Conservation (phyloP, 2,113 vertebrate genomes). For the Elaphurus davidianus region DNA sequence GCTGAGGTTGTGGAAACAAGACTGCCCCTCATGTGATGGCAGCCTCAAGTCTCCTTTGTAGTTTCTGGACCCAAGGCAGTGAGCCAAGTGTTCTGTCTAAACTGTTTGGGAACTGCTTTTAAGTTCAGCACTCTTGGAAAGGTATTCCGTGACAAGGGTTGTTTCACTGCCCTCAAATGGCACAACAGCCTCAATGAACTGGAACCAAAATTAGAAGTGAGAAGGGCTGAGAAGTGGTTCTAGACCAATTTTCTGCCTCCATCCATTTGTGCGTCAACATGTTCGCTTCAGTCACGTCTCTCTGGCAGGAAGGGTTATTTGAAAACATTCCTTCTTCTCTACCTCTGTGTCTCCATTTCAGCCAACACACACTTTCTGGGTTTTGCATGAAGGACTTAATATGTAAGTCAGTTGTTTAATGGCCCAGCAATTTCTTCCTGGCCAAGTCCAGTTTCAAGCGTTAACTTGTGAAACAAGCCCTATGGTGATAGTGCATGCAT, state of each 20-base stretch:
- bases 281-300: neutral
- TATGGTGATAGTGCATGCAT: neutral
- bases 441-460: slow-evolving; percentile 33
- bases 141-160: slow-evolving; percentile 19
- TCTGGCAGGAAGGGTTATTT: neutral
- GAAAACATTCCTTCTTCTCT: neutral
- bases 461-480: neutral
- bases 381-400: neutral
- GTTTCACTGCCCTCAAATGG: neutral
- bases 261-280: neutral
- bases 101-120: slow-evolving; percentile 50
- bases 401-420: neutral
- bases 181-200: neutral
- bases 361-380: neutral
- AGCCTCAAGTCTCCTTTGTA: slow-evolving; percentile 45
- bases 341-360: neutral
- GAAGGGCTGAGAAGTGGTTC: neutral
- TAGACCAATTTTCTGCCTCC: neutral
- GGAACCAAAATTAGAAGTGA: neutral
- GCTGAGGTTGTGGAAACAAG: slow-evolving; percentile 42
- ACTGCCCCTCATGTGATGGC: slow-evolving; percentile 1
- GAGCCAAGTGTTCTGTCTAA: slow-evolving; percentile 54
- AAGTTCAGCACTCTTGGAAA: slow-evolving; percentile 20
- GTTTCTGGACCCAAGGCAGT: slow-evolving; percentile 21
- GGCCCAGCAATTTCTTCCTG: slow-evolving; percentile 27